phyloP scores from a whole-genome alignment of 2,888 invertebrate species.

The Seira sanloemensis region DNA sequence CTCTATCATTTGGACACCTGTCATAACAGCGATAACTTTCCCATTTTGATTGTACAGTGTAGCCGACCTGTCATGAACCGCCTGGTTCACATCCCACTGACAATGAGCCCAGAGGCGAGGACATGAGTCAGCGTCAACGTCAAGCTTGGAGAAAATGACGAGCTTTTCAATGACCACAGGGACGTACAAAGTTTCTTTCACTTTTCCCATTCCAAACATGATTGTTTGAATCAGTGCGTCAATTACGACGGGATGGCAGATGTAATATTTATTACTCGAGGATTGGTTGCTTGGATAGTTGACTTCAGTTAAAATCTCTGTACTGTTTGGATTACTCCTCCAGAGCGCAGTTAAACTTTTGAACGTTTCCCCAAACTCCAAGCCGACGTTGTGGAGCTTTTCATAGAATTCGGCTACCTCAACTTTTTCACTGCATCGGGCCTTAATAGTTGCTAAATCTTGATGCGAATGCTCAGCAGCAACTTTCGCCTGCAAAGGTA shows the following conservation, averaged over 20 bases:
- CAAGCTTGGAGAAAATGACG: conserved; percentile 42
- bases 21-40: conserved; percentile 51
- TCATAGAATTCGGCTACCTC: conserved; percentile 49
- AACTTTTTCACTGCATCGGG: conserved; percentile 42
- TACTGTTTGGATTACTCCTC: conserved; percentile 25
- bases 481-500: conserved; percentile 32
- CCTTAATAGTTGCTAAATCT: conserved; percentile 35
- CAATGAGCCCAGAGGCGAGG: conserved; percentile 56
- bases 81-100: conserved; percentile 34
- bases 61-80: conserved; percentile 25
- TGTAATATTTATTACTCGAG: conserved; percentile 33
- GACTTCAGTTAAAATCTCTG: conserved; percentile 51
- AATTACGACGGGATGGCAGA: conserved; percentile 64
- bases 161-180: conserved; percentile 59
- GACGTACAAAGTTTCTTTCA: conserved; percentile 48
- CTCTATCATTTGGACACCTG: conserved; percentile 59
- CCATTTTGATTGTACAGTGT: conserved; percentile 59
- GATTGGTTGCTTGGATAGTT: conserved; percentile 28
- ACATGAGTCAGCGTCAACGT: background rate
- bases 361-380: conserved; percentile 62
- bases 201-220: conserved; percentile 40
- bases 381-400: conserved; percentile 44
- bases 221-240: conserved; percentile 65
- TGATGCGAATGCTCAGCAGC: conserved; percentile 22
- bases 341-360: conserved; percentile 53